Evolutionary conservation across 2,888 invertebrate genomes (phyloP).

Genomic region (Seira ritae): DNA sequence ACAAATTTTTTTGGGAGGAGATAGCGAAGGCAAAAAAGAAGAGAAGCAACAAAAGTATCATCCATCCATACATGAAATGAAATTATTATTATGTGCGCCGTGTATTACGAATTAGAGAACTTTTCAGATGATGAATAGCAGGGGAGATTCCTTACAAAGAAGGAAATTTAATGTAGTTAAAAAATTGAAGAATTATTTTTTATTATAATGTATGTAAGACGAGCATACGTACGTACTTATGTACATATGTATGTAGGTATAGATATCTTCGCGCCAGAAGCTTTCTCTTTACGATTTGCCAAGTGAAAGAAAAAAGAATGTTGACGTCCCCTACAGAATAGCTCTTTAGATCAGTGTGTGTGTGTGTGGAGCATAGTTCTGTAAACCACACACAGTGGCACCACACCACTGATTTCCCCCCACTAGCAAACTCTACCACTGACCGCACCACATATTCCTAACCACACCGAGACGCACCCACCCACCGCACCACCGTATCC

Average conservation of each 20-base stretch:
- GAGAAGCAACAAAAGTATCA: slow-evolving; percentile 40
- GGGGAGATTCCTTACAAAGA: not conserved
- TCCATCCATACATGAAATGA: slow-evolving; percentile 53
- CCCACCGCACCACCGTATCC: too few relatives aligned
- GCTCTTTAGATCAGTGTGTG: too few relatives aligned
- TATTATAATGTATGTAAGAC: not conserved
- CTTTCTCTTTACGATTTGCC: not conserved
- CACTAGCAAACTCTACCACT: too few relatives aligned
- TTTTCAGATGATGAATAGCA: not conserved
- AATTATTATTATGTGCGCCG: slow-evolving; percentile 44
- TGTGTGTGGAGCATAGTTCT: too few relatives aligned
- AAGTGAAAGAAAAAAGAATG: slow-evolving; percentile 12
- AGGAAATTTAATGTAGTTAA: slow-evolving; percentile 2
- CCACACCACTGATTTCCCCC: too few relatives aligned
- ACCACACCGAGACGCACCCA: too few relatives aligned
- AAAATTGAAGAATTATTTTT: slow-evolving; percentile 14
- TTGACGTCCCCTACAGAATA: slow-evolving; percentile 8
- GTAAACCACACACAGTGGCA: too few relatives aligned
- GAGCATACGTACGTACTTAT: not conserved
- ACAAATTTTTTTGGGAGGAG: slow-evolving; percentile 11
- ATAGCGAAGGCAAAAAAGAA: not conserved
- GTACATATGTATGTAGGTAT: not conserved
- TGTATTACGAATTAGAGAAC: slow-evolving; percentile 42
- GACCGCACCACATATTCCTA: too few relatives aligned
- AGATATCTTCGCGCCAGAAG: not conserved